Evolutionary conservation across 2,797 vertebrate genomes (phyloP).

Genomic region (Mus spretus): DNA sequence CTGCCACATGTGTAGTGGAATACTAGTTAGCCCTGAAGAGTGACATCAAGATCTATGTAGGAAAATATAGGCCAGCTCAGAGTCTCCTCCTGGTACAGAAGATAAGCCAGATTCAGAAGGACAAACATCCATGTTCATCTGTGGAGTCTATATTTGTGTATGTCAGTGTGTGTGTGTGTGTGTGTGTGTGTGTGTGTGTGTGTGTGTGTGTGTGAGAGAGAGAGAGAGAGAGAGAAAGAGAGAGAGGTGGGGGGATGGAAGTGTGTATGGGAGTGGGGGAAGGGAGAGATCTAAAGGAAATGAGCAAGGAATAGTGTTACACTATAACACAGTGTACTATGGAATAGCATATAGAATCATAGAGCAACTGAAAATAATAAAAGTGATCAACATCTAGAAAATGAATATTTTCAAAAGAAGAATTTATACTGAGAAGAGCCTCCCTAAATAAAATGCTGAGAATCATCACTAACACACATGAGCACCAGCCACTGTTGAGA

Average conservation of each 20-base stretch:
- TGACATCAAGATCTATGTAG: neutral
- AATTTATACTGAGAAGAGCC: neutral
- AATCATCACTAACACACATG: neutral
- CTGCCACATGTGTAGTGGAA: neutral
- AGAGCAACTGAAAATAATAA: no score
- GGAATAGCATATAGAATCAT: no score
- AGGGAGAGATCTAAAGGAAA: no score
- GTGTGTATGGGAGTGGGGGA: no score
- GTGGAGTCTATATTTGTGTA: neutral
- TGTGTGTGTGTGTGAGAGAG: no score
- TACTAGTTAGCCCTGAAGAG: neutral
- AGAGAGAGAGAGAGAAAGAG: no score
- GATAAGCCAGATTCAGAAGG: neutral
- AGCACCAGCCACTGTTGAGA: neutral
- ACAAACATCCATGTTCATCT: neutral
- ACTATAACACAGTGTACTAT: neutral
- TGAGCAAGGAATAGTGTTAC: no score
- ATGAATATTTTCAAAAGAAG: neutral
- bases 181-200: no score
- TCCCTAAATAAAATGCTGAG: neutral
- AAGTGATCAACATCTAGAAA: no score
- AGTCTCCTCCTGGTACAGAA: neutral
- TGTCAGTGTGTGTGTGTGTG: fast-evolving
- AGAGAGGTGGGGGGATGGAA: no score
- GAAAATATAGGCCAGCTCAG: neutral